phyloP scores from a whole-genome alignment of 2,888 invertebrate species.

The Hyles lineata region DNA sequence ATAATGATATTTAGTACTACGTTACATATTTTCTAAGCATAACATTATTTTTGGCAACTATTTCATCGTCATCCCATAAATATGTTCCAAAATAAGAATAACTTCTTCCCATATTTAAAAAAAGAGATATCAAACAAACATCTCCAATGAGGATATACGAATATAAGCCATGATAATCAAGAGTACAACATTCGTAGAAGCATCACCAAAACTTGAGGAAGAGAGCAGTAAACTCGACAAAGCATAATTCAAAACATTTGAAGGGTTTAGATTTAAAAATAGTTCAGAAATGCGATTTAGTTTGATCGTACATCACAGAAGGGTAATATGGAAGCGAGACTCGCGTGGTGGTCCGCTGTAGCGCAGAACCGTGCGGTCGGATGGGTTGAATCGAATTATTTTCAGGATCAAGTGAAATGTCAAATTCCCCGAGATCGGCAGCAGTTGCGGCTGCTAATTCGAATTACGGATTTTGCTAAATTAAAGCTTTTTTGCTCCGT shows the following conservation, averaged over 20 bases:
- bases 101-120: too few relatives aligned
- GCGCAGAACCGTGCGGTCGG: conserved; percentile 35
- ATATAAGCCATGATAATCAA: too few relatives aligned
- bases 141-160: too few relatives aligned
- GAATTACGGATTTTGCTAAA: not conserved
- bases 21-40: too few relatives aligned
- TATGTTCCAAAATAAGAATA: too few relatives aligned
- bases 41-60: too few relatives aligned
- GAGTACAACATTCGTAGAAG: too few relatives aligned
- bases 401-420: conserved; percentile 46
- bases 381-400: conserved; percentile 48
- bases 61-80: too few relatives aligned
- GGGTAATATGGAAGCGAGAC: conserved; percentile 3
- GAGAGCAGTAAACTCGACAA: too few relatives aligned
- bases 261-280: not conserved
- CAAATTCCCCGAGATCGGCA: conserved; percentile 36
- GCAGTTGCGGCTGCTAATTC: not conserved
- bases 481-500: not conserved
- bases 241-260: not conserved
- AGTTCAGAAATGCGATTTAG: not conserved
- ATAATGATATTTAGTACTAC: too few relatives aligned
- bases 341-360: not conserved
- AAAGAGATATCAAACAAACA: too few relatives aligned
- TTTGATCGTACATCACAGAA: not conserved
- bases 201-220: too few relatives aligned